These are phyloP conservation scores for Cichlasoma orientale DNA, from an alignment of 2,797 vertebrate species.

Conservation along the genomic window DNA sequence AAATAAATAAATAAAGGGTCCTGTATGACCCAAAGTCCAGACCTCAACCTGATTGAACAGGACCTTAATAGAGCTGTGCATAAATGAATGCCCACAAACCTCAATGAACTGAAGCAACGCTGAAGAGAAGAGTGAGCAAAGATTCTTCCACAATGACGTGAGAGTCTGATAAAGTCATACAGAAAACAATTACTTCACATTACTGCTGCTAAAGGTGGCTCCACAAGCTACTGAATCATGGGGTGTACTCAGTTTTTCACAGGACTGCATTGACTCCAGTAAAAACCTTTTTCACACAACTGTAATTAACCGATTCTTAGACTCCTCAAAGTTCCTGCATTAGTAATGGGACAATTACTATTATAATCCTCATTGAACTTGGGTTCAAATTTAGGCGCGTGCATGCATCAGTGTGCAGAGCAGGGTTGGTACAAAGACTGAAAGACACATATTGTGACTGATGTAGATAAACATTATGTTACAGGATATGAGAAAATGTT, in stretches of 20 bases:
- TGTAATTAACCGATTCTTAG: neutral
- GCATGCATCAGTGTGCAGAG: neutral
- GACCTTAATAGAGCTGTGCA: neutral
- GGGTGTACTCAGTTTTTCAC: neutral
- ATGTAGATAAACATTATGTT: slow-evolving; percentile 17
- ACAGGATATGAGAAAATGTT: slow-evolving; percentile 25
- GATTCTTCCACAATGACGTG: neutral
- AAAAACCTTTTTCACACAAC: neutral
- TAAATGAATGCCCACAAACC: neutral
- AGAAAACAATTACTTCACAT: neutral
- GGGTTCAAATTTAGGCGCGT: neutral
- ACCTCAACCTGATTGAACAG: too few species aligned
- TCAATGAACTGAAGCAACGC: neutral
- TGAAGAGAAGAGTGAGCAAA: neutral
- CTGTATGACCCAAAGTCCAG: too few species aligned
- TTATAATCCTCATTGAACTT: neutral
- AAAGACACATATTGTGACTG: slow-evolving; percentile 3
- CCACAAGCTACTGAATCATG: neutral
- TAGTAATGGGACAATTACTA: slow-evolving; percentile 25
- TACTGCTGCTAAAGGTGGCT: neutral
- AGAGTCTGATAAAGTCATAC: neutral
- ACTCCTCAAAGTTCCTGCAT: neutral
- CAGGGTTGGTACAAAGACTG: neutral
- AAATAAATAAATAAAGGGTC: too few species aligned
- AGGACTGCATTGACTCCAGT: neutral